These are phyloP conservation scores for Esox lucius DNA, from an alignment of 2,797 vertebrate species.

Conservation along the genomic window DNA sequence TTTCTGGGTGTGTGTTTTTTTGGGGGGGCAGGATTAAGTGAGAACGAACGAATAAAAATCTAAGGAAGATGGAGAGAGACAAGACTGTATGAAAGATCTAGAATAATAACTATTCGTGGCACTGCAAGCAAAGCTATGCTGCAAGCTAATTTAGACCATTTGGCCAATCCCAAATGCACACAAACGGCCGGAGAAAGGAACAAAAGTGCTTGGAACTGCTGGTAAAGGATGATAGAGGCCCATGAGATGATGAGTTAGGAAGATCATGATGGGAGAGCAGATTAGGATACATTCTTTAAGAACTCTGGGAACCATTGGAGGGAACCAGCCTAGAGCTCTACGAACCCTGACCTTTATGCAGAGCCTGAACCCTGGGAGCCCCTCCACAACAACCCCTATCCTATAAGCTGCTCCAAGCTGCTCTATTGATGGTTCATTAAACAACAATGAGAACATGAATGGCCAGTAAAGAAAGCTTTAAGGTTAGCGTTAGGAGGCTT, in stretches of 20 bases:
- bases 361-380: slow-evolving; percentile 64
- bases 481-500: slow-evolving; percentile 47
- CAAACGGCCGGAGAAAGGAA: slow-evolving; percentile 60
- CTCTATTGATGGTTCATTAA: slow-evolving; percentile 78
- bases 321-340: slow-evolving; percentile 32
- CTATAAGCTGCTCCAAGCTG: slow-evolving; percentile 66
- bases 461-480: slow-evolving; percentile 46
- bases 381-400: slow-evolving; percentile 53
- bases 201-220: slow-evolving; percentile 47
- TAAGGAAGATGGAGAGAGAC: slow-evolving; percentile 38
- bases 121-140: slow-evolving; percentile 59
- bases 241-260: slow-evolving; percentile 72
- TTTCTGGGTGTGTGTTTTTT: slow-evolving; percentile 11
- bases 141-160: slow-evolving; percentile 82
- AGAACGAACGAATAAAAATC: slow-evolving; percentile 59
- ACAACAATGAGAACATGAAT: slow-evolving; percentile 70
- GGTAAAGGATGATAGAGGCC: slow-evolving; percentile 57
- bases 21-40: slow-evolving; percentile 8
- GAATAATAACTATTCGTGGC: slow-evolving; percentile 31
- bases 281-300: slow-evolving; percentile 70
- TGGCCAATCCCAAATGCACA: slow-evolving; percentile 78
- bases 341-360: slow-evolving; percentile 69
- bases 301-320: slow-evolving; percentile 74
- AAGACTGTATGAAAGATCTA: neutral
- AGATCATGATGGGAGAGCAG: slow-evolving; percentile 79